Evolutionary conservation across 2,113 vertebrate genomes (phyloP), one percentile per base, ranked within the genome.

Genomic region (Tetrao urogallus): DNA sequence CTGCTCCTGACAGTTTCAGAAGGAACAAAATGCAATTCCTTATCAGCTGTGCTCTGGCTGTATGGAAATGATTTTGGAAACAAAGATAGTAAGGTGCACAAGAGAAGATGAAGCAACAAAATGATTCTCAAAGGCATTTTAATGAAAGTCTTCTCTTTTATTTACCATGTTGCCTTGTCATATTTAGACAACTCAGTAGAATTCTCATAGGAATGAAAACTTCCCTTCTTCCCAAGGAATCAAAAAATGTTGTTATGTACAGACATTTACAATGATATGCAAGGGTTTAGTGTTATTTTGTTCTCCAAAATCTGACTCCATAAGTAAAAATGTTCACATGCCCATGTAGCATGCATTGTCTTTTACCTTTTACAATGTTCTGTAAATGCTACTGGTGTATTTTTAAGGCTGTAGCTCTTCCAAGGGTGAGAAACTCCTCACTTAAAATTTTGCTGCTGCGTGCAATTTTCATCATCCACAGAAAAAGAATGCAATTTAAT

Each of bases 261-360:
- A 96, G 75, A 80, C 34, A 96, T 94, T 95, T 96, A 93, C 94
- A 95, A 15, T 85, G 91, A 82, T 95, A 83, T 71, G 89, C 82
- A 90, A 64, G 56, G 65, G 34, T 27, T 86, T 45, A 50, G 61
- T 85, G 52, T 93, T 71, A 71, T 42, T 82, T 67, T 60, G 36
- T 54, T 81, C 73, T 93, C 85, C 52, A 89, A 50, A 69, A 66
- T 57, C 43, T 82, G 28, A 1, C 74, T 73, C 36, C 42, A 30
- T 15, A 0, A 1, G 32, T 89, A 36, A 82, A 91, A 91, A 80
- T 2, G 1, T 38, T 43, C 43, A 60, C 65, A 15, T 4, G 42
- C 38, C 58, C 30, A 3, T 81, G 43, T 42, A 82, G 81, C 70
- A 86, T 24, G 21, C 58, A 21, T 43, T 40, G 45, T 34, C 43